Base-by-base conservation (phyloP, 2,797 vertebrate species). In the Ptychadena robeensis region DNA sequence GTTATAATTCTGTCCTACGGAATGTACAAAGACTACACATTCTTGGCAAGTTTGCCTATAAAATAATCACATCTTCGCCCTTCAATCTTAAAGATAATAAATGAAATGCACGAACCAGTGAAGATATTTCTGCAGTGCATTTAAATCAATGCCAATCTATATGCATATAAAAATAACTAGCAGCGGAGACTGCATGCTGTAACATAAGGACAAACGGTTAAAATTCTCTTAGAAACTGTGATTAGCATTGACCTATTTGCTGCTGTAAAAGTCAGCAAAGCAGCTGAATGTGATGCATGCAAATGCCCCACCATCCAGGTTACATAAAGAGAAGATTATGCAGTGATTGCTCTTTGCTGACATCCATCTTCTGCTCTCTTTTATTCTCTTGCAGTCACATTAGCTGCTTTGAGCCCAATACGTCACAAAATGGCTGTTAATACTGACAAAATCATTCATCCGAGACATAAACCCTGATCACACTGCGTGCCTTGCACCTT, bases 341-440 rank as follows among this genome's bases (percentile, higher is more conserved):
- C 82, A 80, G 76, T 74, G 82, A 84, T 84, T 84, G 82, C 82
- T 84, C 76, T 84, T 79, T 79, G 77, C 82, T 80, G 82, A 84
- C 82, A 84, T 84, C 82, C 82, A 84, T 84, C 76, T 84, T 84
- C 77, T 84, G 77, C 77, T 80, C 81, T 82, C 82, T 80, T 80
- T 84, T 84, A 84, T 84, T 84, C 77, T 80, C 77, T 80, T 80
- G 64, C 82, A 84, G 82, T 80, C 82, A 84, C 82, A 84, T 84
- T 84, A 80, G 82, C 77, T 74, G 82, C 82, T 74, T 68, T 75
- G 71, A 80, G 77, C 77, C 71, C 65, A 74, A n/a, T 80, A 84
- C 82, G 82, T 84, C 82, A 84, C 82, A 84, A 80, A 84, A 84
- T 84, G 82, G 82, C 82, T 84, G 82, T 84, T 80, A 84, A 75